phyloP scores from a whole-genome alignment of 2,113 vertebrate species.

The Daphoenositta chrysoptera region DNA sequence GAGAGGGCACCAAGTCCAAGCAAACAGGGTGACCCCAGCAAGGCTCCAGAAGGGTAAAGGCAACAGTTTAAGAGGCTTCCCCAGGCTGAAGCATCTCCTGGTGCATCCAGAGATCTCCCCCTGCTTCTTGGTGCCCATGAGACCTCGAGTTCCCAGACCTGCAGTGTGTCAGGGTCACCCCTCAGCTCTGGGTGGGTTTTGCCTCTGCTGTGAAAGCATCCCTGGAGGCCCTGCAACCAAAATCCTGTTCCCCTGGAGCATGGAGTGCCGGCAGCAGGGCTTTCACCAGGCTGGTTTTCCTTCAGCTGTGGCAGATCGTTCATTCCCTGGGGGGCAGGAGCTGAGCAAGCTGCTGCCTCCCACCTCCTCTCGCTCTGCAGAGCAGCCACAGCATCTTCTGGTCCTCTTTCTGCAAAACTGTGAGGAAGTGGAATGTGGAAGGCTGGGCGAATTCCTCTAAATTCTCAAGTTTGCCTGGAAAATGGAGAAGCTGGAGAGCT shows the following conservation, averaged over 20 bases:
- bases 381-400: neutral
- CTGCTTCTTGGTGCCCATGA: neutral
- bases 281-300: neutral
- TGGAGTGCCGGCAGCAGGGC: rapidly evolving
- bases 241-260: neutral
- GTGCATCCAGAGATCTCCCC: neutral
- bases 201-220: neutral
- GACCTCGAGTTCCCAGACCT: neutral
- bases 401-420: neutral
- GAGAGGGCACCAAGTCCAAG: slow-evolving; percentile 36
- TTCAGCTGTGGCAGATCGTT: neutral
- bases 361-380: neutral
- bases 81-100: neutral
- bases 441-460: neutral
- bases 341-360: neutral
- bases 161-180: neutral
- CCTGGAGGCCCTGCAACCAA: neutral
- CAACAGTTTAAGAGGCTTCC: neutral
- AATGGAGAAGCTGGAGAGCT: neutral
- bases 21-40: neutral
- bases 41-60: neutral
- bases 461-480: neutral
- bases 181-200: neutral
- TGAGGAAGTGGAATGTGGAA: neutral
- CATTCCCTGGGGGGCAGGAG: neutral